phyloP scores from a whole-genome alignment of 1,140 invertebrate species.

The Pseudomyrmex sp. region DNA sequence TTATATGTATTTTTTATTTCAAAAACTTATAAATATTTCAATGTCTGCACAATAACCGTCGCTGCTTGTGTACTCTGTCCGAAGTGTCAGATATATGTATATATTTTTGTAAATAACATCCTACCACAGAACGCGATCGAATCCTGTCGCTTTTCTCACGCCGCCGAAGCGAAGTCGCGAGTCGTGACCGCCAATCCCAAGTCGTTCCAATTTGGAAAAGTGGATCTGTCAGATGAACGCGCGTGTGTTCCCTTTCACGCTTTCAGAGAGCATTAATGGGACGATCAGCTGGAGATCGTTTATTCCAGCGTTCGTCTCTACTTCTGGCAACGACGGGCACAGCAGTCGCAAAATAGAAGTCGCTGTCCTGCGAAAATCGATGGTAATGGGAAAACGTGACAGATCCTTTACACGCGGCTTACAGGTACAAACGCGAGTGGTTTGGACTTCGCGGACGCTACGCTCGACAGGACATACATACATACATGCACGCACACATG shows the following conservation, averaged over 20 bases:
- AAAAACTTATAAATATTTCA: too few relatives aligned
- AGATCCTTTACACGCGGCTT: not conserved
- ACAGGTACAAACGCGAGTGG: not conserved
- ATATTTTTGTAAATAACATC: not conserved
- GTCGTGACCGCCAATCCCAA: conserved; percentile 76
- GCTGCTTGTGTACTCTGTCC: not conserved
- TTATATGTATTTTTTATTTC: too few relatives aligned
- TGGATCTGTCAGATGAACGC: conserved; percentile 56
- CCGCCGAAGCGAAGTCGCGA: conserved; percentile 52
- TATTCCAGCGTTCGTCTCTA: conserved; percentile 14
- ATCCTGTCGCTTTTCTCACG: conserved; percentile 63
- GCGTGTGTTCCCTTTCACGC: conserved; percentile 24
- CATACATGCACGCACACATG: not conserved
- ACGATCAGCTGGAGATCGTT: conserved; percentile 50
- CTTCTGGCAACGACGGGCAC: not conserved
- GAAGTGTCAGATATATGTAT: not conserved
- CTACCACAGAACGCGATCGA: not conserved
- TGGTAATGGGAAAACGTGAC: conserved; percentile 45
- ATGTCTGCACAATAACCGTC: not conserved
- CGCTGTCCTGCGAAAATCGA: conserved; percentile 33
- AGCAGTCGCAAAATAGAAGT: conserved; percentile 21
- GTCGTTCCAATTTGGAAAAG: conserved; percentile 64
- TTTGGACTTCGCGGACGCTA: not conserved
- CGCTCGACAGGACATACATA: not conserved
- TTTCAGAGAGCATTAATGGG: conserved; percentile 30